phyloP scores from a whole-genome alignment of 2,797 vertebrate species.

The Pampus argenteus region DNA sequence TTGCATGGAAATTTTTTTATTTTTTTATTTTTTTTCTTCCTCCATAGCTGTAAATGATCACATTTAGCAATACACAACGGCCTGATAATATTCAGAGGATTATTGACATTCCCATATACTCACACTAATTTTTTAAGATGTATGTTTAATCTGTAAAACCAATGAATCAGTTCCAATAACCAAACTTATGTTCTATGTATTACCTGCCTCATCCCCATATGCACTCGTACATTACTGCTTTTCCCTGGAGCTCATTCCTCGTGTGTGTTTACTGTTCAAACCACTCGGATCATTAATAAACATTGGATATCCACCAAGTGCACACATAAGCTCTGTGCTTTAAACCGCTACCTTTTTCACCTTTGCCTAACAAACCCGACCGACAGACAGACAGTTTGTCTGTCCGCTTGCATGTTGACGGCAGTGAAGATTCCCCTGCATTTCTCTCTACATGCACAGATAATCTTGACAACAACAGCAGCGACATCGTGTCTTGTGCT shows the following conservation, averaged over 20 bases:
- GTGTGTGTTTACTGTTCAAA: constrained; percentile 50
- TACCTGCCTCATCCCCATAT: not conserved
- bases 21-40: no score
- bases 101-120: constrained; percentile 1
- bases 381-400: constrained; percentile 62
- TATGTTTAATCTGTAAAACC: not conserved
- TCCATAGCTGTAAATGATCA: constrained; percentile 27
- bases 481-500: constrained; percentile 49
- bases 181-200: not conserved
- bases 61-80: constrained; percentile 7
- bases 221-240: not conserved
- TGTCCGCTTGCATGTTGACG: constrained; percentile 15
- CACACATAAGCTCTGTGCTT: constrained; percentile 15
- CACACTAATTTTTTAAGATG: not conserved
- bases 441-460: constrained; percentile 38
- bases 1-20: constrained; percentile 17
- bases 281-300: constrained; percentile 43
- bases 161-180: not conserved
- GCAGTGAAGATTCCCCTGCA: constrained; percentile 19
- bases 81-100: not conserved
- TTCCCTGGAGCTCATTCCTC: constrained; percentile 11
- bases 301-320: constrained; percentile 27
- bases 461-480: constrained; percentile 53
- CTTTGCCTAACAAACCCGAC: constrained; percentile 19
- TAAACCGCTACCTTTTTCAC: not conserved